Evolutionary conservation across 2,888 invertebrate species (phyloP).

Genomic region (Mactromeris polynyma): DNA sequence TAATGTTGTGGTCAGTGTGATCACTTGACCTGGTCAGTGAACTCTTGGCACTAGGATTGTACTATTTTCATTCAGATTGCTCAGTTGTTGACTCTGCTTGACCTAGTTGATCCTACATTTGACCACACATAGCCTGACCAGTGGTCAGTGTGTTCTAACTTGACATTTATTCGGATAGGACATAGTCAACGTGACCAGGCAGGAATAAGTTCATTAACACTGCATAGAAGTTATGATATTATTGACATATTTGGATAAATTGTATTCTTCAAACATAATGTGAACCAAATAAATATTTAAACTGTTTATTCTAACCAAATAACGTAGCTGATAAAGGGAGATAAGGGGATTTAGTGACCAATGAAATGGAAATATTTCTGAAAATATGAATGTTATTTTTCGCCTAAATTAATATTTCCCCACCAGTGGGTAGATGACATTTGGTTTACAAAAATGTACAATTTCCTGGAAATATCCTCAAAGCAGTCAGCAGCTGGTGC

Average conservation of each 20-base stretch:
- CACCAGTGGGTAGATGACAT: too few relatives aligned
- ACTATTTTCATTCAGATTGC: conserved; percentile 4
- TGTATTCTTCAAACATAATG: background rate
- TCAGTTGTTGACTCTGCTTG: conserved; percentile 10
- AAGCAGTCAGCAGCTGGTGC: too few relatives aligned
- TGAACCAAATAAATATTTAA: background rate
- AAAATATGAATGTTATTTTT: too few relatives aligned
- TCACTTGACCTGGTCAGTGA: conserved; percentile 30
- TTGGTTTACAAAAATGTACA: too few relatives aligned
- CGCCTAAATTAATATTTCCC: too few relatives aligned
- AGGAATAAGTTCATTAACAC: background rate
- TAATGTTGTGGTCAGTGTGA: conserved; percentile 14
- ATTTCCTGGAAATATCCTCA: too few relatives aligned
- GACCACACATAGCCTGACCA: conserved; percentile 32
- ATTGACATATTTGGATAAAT: background rate
- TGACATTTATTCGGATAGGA: conserved; percentile 25
- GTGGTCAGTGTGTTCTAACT: conserved; percentile 43
- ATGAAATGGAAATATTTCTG: background rate
- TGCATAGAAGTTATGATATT: background rate
- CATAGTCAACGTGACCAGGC: conserved; percentile 30
- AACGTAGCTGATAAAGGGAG: background rate
- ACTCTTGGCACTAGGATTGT: background rate
- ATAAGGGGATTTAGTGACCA: background rate
- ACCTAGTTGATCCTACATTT: conserved; percentile 18
- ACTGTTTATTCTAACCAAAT: background rate